Base-by-base conservation (phyloP, 2,113 vertebrate species). In the Gopherus flavomarginatus region DNA sequence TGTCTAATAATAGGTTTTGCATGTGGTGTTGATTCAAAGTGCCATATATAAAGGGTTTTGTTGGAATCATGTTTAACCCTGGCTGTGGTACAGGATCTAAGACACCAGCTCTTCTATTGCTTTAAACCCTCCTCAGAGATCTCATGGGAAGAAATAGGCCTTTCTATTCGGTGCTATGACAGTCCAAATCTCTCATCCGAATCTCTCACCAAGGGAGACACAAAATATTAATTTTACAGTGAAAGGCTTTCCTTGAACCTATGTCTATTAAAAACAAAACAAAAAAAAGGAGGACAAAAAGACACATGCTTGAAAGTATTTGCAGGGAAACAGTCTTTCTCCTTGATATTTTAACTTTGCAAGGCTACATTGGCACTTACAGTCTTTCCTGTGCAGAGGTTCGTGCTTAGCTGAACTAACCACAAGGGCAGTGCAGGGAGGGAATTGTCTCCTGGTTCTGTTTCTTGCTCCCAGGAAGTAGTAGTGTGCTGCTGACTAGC, bases 91-190 rank as follows among this genome's bases (percentile, higher is more conserved):
- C 72, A 85, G 79, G 56, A 8, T 31, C 26, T 90, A 81, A 81
- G 56, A 91, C 83, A 90, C 35, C 12, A 2, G 12, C 80, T 91
- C 31, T 91, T 42, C 50, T 91, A 11, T 54, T 87, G 50, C 81
- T 96, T 85, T 83, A 85, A 57, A 79, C 50, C 81, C 31, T 79
- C 49, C 27, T 44, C 86, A 93, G 75, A 95, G 79, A 92, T 96
- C 65, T 88, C 90, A 72, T 47, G 85, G 90, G 79, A 95, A 92
- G 62, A 91, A 86, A 90, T 81, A 92, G 31, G 24, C 12, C 42
- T 77, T 77, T 77, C 72, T 77, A 27, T 11, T 26, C 6, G n/a
- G 16, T n/a, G 65, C 65, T 7, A 44, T 10, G 72, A 42, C 22
- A 44, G 22, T 77, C 38, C 12, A 44, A 38, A 77, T 27, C n/a